phyloP scores from a whole-genome alignment of 2,113 vertebrate species.

The Podiceps cristatus region DNA sequence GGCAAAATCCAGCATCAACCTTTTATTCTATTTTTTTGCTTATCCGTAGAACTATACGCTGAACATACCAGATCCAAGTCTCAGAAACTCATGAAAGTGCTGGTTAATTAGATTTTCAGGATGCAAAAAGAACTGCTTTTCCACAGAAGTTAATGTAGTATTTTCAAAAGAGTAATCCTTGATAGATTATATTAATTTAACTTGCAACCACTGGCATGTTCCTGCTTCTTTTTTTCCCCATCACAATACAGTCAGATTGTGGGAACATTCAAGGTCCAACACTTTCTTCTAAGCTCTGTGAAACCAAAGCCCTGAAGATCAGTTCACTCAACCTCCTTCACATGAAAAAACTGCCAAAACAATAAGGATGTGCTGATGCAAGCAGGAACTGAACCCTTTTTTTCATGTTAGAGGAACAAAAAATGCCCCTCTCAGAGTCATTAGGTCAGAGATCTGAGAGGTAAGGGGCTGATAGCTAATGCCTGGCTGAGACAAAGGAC shows the following conservation, averaged over 20 bases:
- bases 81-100: neutral
- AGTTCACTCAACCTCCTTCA: neutral
- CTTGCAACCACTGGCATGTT: neutral
- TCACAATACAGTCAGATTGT: neutral
- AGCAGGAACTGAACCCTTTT: neutral
- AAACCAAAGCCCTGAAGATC: neutral
- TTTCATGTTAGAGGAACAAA: neutral
- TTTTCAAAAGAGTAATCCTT: neutral
- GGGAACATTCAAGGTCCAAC: neutral
- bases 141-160: neutral
- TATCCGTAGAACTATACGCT: neutral
- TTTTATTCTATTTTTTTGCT: neutral
- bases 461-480: neutral
- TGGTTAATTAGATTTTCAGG: neutral
- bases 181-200: neutral
- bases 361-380: neutral
- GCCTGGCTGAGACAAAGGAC: neutral
- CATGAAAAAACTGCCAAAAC: neutral
- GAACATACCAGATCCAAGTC: fast-evolving
- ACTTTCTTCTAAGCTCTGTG: neutral
- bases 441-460: neutral
- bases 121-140: neutral
- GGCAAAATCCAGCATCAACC: neutral
- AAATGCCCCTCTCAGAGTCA: neutral
- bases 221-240: neutral